Evolutionary conservation across 2,797 vertebrate genomes (phyloP).

Genomic region (Rachycentron canadum): DNA sequence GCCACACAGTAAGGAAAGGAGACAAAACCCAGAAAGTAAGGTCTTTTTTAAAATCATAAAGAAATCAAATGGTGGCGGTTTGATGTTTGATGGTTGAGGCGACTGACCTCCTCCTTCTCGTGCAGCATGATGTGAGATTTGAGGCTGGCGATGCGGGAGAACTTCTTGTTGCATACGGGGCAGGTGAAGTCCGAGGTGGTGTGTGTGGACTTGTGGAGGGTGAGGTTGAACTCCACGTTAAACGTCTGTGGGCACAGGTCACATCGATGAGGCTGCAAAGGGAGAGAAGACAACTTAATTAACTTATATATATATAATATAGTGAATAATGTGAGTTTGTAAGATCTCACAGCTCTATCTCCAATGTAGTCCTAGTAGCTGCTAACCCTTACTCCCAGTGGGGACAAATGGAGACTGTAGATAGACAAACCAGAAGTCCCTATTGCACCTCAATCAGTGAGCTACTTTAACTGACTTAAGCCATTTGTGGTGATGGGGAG

Average conservation of each 20-base stretch:
- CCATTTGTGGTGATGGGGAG: neutral
- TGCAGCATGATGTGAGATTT: constrained; percentile 98
- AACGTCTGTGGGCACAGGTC: constrained; percentile 96
- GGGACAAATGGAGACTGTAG: neutral
- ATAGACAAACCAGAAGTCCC: neutral
- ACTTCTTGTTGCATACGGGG: constrained; percentile 95
- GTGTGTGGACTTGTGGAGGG: constrained; percentile 95
- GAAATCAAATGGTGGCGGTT: neutral
- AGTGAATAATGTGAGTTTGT: neutral
- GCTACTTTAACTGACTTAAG: constrained; percentile 13
- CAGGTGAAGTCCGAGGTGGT: constrained; percentile 92
- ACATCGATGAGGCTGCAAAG: constrained; percentile 93
- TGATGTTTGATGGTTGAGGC: accelerated
- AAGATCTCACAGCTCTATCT: neutral
- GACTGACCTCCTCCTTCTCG: constrained; percentile 95
- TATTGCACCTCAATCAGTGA: constrained; percentile 6
- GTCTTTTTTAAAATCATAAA: neutral
- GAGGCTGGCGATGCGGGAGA: constrained; percentile 97
- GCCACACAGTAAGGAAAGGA: neutral
- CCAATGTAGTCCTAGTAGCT: neutral
- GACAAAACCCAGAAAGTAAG: neutral
- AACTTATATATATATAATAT: neutral
- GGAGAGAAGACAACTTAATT: constrained; percentile 16
- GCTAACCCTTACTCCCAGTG: neutral
- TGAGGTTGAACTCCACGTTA: constrained; percentile 98